Base-by-base conservation (phyloP, 2,888 invertebrate species). In the Urechis unicinctus region DNA sequence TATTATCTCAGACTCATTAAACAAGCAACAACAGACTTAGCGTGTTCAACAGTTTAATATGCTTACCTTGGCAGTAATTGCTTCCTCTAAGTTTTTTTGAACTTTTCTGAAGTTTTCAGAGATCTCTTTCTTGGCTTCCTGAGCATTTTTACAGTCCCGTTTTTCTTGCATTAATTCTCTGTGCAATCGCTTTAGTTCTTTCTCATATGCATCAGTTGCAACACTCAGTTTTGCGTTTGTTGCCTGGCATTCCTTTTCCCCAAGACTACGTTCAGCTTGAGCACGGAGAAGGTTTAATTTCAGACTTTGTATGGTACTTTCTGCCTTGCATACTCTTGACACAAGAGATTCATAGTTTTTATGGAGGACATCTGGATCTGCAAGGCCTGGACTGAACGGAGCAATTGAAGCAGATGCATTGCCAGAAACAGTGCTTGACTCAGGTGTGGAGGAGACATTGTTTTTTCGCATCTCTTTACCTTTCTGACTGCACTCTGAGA, bases 281-380 rank as follows among this genome's bases (percentile, higher is more conserved):
- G 68, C 52, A 52, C 66, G 67, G 13, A 68, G 58, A 29, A 72
- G 58, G 45, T 64, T 69, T 44, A 71, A 57, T 54, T 72, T 74
- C 48, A 72, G 55, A 29, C 66, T 71, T 55, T 71, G 70, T 26
- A 74, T 61, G 43, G 66, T 62, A 61, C 73, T 73, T 61, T 74
- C 73, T 44, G 64, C 65, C 58, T 66, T 67, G 61, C 73, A 73
- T 42, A 72, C 67, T 42, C 73, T 29, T 2, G 55, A 49, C 26
- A 61, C 59, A 17, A 59, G 30, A n/a, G 17, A 28, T 25, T 61
- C 59, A 41, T 61, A 59, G 47, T 55, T 57, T 44, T 44, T 41
- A 2, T 51, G 46, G 22, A 43, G 13, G 6, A 21, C 30, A 5
- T 55, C 54, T 17, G 25, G 17, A 13, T 36, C 47, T 13, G 47